Conservation (phyloP, 2,113 vertebrate species). For the Pantherophis guttatus region DNA sequence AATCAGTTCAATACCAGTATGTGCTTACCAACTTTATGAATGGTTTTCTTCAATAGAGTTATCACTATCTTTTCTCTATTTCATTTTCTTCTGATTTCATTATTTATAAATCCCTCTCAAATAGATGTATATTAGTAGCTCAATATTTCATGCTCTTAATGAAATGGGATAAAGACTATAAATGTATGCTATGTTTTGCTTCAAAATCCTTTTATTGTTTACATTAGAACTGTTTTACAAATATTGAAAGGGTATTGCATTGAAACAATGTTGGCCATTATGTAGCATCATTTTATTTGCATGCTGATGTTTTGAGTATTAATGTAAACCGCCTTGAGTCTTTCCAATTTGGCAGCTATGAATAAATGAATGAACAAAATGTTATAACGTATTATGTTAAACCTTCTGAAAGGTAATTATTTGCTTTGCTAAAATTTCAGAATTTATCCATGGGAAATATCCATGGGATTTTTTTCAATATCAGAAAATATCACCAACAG, state of each 20-base stretch:
- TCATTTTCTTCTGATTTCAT: background rate
- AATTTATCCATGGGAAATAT: background rate
- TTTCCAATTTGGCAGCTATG: background rate
- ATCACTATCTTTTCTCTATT: background rate
- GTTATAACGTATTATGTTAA: background rate
- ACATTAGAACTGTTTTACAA: background rate
- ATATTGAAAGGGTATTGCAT: background rate
- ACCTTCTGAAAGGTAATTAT: background rate
- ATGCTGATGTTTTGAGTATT: background rate
- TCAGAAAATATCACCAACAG: rapidly evolving
- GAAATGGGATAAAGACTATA: background rate
- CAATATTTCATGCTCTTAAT: background rate
- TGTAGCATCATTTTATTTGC: background rate
- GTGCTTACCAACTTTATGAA: background rate
- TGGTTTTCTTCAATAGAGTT: background rate
- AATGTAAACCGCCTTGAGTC: background rate
- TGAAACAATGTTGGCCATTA: background rate
- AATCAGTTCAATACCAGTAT: background rate
- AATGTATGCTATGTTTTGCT: background rate
- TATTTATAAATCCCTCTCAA: background rate
- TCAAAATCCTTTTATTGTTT: background rate
- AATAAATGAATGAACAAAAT: background rate
- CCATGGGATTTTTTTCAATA: background rate
- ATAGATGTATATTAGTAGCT: background rate
- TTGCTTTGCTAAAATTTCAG: background rate